Base-by-base conservation (phyloP, 2,888 invertebrate species). In the Nineta flava region DNA sequence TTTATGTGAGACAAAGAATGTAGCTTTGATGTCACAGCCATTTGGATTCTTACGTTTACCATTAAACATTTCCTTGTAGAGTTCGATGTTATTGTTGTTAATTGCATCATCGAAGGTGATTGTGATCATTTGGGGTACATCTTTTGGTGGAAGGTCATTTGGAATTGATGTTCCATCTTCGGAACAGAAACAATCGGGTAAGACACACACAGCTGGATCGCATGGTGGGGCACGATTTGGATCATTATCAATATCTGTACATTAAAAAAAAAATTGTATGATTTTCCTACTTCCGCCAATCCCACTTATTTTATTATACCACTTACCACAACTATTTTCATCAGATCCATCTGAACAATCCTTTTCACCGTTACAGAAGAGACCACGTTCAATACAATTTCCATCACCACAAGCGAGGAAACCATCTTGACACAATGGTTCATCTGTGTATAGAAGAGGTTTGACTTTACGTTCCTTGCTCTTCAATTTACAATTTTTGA, bases 91-190 rank as follows among this genome's bases (percentile, higher is more conserved):
- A 71, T 93, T 91, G 69, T 91, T 91, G 68, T 93, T 93, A 68
- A 93, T 88, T 61, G 92, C 92, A 61, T 92, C 92, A 63, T 93
- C 92, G 65, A 93, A 93, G 47, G 92, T 92, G 63, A 93, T 85
- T 51, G 88, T 91, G 62, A 93, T 83, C 92, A 92, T 92, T 72
- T 92, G 91, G 5, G 92, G 92, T 1, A 92, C 87, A 61, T 90
- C 87, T 68, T 80, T 85, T 53, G 80, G 65, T 12, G 87, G 87
- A 46, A 90, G 69, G 62, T 90, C 87, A 12, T 87, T 87, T 53
- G 91, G 91, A 57, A 90, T 83, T 42, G 77, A 73, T 35, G 91
- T 91, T 55, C 91, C 91, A 62, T 91, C 91, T 65, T 91, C 90
- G 9, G 91, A 91, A 63, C 92, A 93, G 82, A 91, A 92, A 65